phyloP scores from a whole-genome alignment of 92 coral and sea anemone genomes.

The Hydrozoanthus gracilis region DNA sequence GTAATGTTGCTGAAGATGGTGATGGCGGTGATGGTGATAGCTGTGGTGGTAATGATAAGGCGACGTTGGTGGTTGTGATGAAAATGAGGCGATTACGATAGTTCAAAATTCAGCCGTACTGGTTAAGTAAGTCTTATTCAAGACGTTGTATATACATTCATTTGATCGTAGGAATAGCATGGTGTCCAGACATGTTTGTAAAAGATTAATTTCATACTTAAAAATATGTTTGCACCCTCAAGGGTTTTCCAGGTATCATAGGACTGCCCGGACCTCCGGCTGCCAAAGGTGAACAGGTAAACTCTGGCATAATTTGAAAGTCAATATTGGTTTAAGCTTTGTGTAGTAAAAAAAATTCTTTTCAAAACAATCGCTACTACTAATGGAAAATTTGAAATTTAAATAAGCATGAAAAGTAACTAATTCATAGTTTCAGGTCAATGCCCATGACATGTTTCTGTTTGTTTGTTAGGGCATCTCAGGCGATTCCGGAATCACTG shows the following conservation, averaged over 20 bases:
- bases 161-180: no score
- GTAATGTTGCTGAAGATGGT: no score
- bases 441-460: background rate
- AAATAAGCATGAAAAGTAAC: background rate
- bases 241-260: constrained; percentile 39
- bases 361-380: no score
- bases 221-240: background rate
- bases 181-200: no score
- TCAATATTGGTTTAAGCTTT: background rate
- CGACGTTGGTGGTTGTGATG: no score
- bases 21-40: no score
- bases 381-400: background rate
- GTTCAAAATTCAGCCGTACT: no score
- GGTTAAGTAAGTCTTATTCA: no score
- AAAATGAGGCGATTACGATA: no score
- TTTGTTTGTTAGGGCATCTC: background rate
- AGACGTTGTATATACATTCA: no score
- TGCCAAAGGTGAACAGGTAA: constrained; percentile 17
- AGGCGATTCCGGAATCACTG: constrained; percentile 24
- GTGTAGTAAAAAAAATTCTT: background rate
- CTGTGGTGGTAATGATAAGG: no score
- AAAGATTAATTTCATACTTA: background rate
- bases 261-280: constrained; percentile 24
- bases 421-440: background rate
- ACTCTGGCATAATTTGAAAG: background rate